These are phyloP conservation scores for Paracyclopina nana DNA, from an alignment of 1,140 invertebrate species.

Conservation along the genomic window DNA sequence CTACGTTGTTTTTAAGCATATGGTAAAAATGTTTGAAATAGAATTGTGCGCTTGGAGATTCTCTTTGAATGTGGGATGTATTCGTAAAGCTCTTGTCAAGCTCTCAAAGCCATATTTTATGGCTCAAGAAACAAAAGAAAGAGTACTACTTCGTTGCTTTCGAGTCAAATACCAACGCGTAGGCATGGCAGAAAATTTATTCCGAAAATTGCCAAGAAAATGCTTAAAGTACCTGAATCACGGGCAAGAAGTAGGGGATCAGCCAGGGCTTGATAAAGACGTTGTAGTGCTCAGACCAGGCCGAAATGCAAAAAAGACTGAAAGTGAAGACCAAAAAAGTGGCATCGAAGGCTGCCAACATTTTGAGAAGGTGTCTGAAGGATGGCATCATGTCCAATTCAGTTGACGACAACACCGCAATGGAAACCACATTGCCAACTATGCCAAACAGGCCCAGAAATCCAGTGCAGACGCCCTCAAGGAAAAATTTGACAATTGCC, in stretches of 20 bases:
- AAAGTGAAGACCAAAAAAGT: conserved; percentile 10
- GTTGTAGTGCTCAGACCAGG: conserved; percentile 6
- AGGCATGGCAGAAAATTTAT: too few relatives aligned
- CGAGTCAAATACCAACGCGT: too few relatives aligned
- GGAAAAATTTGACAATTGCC: conserved; percentile 11
- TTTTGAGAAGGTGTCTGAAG: conserved; percentile 11
- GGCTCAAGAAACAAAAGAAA: too few relatives aligned
- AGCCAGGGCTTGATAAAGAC: conserved; percentile 1
- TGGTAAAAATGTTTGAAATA: too few relatives aligned
- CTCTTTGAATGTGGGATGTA: too few relatives aligned
- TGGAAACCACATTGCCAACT: conserved; percentile 7
- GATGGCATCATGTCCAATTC: conserved; percentile 12
- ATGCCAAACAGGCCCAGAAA: conserved; percentile 10
- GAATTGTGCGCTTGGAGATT: too few relatives aligned
- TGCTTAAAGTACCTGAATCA: too few relatives aligned
- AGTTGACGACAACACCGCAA: conserved; percentile 1
- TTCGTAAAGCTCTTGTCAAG: too few relatives aligned
- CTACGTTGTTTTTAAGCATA: too few relatives aligned
- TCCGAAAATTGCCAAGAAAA: too few relatives aligned
- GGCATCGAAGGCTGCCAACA: conserved; percentile 10
- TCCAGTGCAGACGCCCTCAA: conserved; percentile 9
- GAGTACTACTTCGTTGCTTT: too few relatives aligned
- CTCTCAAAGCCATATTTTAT: too few relatives aligned
- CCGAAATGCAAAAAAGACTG: conserved; percentile 5
- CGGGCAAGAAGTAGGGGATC: not conserved